Evolutionary conservation across 2,113 vertebrate species (phyloP).

Genomic region (Sinosuthora webbiana): DNA sequence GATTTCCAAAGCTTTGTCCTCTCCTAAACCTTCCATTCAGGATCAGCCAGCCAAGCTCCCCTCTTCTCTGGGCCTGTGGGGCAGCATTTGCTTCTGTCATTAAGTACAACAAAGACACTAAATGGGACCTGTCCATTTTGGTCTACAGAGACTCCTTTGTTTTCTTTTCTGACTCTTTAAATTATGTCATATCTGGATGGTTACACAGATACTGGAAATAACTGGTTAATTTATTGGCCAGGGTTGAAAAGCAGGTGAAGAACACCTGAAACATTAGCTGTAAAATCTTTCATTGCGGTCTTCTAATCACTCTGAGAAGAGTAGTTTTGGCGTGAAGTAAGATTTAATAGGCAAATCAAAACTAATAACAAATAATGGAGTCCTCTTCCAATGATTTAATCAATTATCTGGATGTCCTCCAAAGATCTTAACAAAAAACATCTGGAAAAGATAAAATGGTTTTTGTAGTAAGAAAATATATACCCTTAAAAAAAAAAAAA

Average conservation of each 20-base stretch:
- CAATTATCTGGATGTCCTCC: neutral
- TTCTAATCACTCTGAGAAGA: neutral
- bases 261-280: neutral
- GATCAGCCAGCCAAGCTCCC: neutral
- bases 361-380: neutral
- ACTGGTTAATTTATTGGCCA: neutral
- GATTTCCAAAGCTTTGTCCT: neutral
- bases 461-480: neutral
- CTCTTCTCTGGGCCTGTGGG: fast-evolving
- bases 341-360: neutral
- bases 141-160: neutral
- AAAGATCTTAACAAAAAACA: neutral
- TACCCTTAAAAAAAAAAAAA: neutral
- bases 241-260: neutral
- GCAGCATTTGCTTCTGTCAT: neutral
- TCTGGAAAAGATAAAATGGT: neutral
- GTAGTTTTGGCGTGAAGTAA: neutral
- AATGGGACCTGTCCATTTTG: neutral
- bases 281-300: neutral
- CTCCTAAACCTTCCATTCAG: neutral
- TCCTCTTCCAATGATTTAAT: neutral
- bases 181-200: neutral
- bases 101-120: neutral
- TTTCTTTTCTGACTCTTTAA: neutral
- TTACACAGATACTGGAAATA: neutral